Evolutionary conservation across 2,888 invertebrate species (phyloP).

Genomic region (Argynnis bischoffii): DNA sequence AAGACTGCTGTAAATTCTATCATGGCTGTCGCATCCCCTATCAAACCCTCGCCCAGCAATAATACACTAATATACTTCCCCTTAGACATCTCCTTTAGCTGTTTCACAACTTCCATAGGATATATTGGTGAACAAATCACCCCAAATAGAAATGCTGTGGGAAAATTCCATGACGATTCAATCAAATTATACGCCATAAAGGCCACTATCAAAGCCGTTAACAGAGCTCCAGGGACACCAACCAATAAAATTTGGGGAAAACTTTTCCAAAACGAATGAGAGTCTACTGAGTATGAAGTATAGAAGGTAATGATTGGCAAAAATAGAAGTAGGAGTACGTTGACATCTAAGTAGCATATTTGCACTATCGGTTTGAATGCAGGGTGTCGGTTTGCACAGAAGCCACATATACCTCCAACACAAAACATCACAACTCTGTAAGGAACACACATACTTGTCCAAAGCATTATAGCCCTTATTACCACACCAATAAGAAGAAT

Average conservation of each 20-base stretch:
- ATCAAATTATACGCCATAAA: slow-evolving; percentile 70
- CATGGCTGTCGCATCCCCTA: slow-evolving; percentile 72
- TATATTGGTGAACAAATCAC: slow-evolving; percentile 70
- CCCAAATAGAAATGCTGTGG: slow-evolving; percentile 65
- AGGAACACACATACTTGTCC: slow-evolving; percentile 60
- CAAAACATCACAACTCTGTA: slow-evolving; percentile 71
- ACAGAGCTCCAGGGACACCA: slow-evolving; percentile 61
- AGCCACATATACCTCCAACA: slow-evolving; percentile 64
- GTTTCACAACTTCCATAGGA: slow-evolving; percentile 68
- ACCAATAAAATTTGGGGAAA: slow-evolving; percentile 68
- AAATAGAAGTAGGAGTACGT: slow-evolving; percentile 57
- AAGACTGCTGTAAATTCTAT: slow-evolving; percentile 68
- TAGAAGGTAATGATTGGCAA: slow-evolving; percentile 67
- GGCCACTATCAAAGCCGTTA: slow-evolving; percentile 61
- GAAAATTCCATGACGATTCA: slow-evolving; percentile 63
- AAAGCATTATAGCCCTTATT: slow-evolving; percentile 62
- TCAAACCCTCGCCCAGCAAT: slow-evolving; percentile 66
- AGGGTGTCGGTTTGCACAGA: slow-evolving; percentile 60
- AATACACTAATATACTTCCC: slow-evolving; percentile 72
- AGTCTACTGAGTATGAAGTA: slow-evolving; percentile 67
- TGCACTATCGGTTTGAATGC: slow-evolving; percentile 60
- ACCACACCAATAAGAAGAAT: slow-evolving; percentile 63
- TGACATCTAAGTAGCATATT: slow-evolving; percentile 64
- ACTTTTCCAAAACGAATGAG: slow-evolving; percentile 69
- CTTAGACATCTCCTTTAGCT: slow-evolving; percentile 61